phyloP scores from a whole-genome alignment of 2,888 invertebrate genomes.

The Cheilosia scutellata region DNA sequence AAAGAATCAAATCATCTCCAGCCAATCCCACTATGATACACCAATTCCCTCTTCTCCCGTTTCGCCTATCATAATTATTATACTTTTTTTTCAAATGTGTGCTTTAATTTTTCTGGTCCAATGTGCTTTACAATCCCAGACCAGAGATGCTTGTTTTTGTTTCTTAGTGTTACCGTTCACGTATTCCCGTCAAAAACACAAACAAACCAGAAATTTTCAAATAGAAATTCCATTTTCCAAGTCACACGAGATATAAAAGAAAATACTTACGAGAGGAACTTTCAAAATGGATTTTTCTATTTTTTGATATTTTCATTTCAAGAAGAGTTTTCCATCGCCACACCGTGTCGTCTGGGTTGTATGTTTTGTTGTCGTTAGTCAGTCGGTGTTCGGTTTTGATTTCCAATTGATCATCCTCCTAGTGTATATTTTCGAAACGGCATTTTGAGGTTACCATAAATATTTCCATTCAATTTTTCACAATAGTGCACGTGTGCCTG shows the following conservation, averaged over 20 bases:
- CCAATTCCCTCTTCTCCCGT: not conserved
- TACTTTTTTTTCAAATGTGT: slow-evolving; percentile 19
- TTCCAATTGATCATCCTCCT: slow-evolving; percentile 2
- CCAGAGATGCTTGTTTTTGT: slow-evolving; percentile 26
- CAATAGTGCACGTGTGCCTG: not conserved
- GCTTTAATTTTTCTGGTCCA: not conserved
- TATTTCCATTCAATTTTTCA: not conserved
- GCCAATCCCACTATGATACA: not conserved
- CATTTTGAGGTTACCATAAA: not conserved
- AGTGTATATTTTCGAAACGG: not conserved
- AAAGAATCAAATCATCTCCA: slow-evolving; percentile 3
- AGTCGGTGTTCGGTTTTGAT: slow-evolving; percentile 50
- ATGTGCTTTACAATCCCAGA: slow-evolving; percentile 21
- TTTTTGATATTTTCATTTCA: slow-evolving; percentile 3
- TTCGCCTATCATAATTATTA: not conserved
- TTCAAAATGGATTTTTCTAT: slow-evolving; percentile 11
- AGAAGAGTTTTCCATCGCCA: slow-evolving; percentile 36
- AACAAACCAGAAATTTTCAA: slow-evolving; percentile 12
- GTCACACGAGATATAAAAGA: slow-evolving; percentile 34
- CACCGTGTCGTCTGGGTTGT: slow-evolving; percentile 21
- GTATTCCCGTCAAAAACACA: not conserved
- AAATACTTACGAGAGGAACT: not conserved
- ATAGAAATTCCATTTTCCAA: slow-evolving; percentile 53
- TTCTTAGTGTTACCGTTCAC: not conserved
- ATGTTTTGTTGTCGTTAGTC: slow-evolving; percentile 53